Base-by-base conservation (phyloP, 2,888 invertebrate genomes). In the Sisyra terminalis region DNA sequence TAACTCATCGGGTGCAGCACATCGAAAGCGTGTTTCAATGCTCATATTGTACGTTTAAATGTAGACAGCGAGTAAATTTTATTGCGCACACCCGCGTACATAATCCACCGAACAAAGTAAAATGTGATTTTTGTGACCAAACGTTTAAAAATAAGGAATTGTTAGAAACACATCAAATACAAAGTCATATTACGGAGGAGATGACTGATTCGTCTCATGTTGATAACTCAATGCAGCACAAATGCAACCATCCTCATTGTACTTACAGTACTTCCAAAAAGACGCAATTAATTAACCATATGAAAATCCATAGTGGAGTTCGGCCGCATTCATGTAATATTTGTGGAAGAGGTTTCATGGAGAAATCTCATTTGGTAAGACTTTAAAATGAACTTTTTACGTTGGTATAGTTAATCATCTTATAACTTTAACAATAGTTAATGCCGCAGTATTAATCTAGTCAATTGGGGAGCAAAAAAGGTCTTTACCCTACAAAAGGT, bases 311-410 rank as follows among this genome's bases (percentile, higher is more conserved):
- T 66, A 75, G 64, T 52, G 54, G 66, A 58, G 48, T 65, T 61
- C 30, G 69, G 10, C 62, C 66, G 7, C 69, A 69, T 52, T 63
- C 67, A 16, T 78, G 78, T 53, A 58, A 61, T 15, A 62, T 66
- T 11, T 76, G 76, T 55, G 71, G 71, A 1, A 64, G 74, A 38
- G 70, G 71, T 10, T 79, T 79, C 54, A 70, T 77, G 53, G 78
- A 78, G 53, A 75, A 73, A 50, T 73, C 73, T 29, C 78, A 78
- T 57, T 57, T 79, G 44, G 65, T 38, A 38, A 17, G 15, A 16
- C 8, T 38, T n/a, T 16, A 17, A 13, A 24, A 24, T 3, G 24
- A 24, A 24, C 5, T 5, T 24, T 5, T 24, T 7, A 3, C 24
- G 8, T 31, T 31, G 3, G n/a, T 31, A 11, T 31, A 31, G n/a